A percentile compares a stretch with the other conserved stretches of the same genome.
These are phyloP conservation scores for Anagyrus pseudococci DNA, from an alignment of 2,888 invertebrate genomes.

Conservation along the genomic window DNA sequence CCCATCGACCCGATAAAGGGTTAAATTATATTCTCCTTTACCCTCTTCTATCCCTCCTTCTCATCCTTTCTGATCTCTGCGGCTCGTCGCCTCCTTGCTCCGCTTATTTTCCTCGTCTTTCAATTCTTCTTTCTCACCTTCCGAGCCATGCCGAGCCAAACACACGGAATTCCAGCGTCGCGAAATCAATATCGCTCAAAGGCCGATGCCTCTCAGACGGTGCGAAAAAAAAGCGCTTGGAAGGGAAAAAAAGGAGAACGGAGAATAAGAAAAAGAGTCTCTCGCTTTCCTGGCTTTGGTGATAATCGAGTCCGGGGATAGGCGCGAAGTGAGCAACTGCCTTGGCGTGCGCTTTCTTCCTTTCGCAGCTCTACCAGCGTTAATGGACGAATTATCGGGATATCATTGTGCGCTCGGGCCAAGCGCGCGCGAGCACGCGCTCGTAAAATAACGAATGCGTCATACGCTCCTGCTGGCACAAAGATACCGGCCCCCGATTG, in stretches of 20 bases:
- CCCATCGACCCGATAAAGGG: slow-evolving; percentile 28
- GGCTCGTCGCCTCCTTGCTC: neutral
- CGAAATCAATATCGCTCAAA: slow-evolving; percentile 58
- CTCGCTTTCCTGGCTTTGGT: slow-evolving; percentile 11
- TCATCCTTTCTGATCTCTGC: no score
- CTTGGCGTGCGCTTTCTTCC: slow-evolving; percentile 16
- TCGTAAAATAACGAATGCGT: slow-evolving; percentile 32
- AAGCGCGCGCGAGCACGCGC: neutral
- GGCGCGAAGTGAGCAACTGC: slow-evolving; percentile 26
- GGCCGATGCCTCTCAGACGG: slow-evolving; percentile 34
- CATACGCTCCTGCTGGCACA: slow-evolving; percentile 1
- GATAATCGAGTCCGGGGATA: slow-evolving; percentile 26
- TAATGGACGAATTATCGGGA: slow-evolving; percentile 38
- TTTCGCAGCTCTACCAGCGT: slow-evolving; percentile 25
- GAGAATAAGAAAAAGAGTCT: no score
- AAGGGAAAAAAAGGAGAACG: no score
- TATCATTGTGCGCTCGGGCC: slow-evolving; percentile 8
- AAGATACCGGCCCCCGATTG: slow-evolving; percentile 6
- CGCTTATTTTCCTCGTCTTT: neutral
- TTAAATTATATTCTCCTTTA: slow-evolving; percentile 34
- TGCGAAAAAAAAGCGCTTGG: slow-evolving; percentile 7
- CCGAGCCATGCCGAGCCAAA: no score
- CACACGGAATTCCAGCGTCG: slow-evolving; percentile 53
- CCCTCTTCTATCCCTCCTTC: slow-evolving; percentile 9
- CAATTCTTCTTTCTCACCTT: slow-evolving; percentile 27